phyloP scores from a whole-genome alignment of 2,888 invertebrate genomes.

The Epirrhoe alternata region DNA sequence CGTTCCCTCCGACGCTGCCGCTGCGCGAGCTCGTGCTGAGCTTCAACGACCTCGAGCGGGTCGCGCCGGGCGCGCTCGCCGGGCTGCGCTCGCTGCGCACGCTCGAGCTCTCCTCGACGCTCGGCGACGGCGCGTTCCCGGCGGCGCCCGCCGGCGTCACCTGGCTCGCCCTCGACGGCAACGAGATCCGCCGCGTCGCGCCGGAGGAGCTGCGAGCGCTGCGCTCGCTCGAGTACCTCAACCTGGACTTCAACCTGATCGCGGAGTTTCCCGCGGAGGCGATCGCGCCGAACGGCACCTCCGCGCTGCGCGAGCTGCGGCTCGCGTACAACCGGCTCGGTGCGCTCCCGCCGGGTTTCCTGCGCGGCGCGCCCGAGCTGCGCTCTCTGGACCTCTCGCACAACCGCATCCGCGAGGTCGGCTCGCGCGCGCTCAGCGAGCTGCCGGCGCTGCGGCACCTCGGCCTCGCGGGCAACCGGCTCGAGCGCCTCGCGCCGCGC shows the following conservation, averaged over 20 bases:
- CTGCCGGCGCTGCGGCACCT: constrained; percentile 89
- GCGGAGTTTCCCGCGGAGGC: constrained; percentile 87
- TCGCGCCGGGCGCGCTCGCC: constrained; percentile 88
- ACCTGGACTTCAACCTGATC: constrained; percentile 93
- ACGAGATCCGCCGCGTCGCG: constrained; percentile 87
- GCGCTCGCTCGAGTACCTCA: constrained; percentile 89
- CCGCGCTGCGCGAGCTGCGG: constrained; percentile 90
- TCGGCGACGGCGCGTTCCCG: constrained; percentile 89
- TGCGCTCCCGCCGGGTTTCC: constrained; percentile 87
- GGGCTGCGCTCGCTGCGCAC: constrained; percentile 90
- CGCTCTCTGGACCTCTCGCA: constrained; percentile 90
- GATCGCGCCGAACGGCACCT: constrained; percentile 72
- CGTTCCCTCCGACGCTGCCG: constrained; percentile 88
- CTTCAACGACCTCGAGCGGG: constrained; percentile 91
- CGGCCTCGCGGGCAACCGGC: constrained; percentile 90
- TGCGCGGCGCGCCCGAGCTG: constrained; percentile 87
- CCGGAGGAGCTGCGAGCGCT: constrained; percentile 88
- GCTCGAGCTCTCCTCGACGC: constrained; percentile 92
- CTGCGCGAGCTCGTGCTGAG: constrained; percentile 93
- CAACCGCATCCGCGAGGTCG: constrained; percentile 88
- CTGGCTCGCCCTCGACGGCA: constrained; percentile 93
- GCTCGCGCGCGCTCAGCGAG: constrained; percentile 87
- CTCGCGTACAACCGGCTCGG: constrained; percentile 91
- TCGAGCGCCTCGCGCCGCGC: constrained; percentile 87
- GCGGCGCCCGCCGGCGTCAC: constrained; percentile 87